A percentile compares a stretch with the other conserved stretches of the same genome.
These are phyloP conservation scores for Electrona antarctica DNA, from an alignment of 2,113 vertebrate species.

Conservation along the genomic window DNA sequence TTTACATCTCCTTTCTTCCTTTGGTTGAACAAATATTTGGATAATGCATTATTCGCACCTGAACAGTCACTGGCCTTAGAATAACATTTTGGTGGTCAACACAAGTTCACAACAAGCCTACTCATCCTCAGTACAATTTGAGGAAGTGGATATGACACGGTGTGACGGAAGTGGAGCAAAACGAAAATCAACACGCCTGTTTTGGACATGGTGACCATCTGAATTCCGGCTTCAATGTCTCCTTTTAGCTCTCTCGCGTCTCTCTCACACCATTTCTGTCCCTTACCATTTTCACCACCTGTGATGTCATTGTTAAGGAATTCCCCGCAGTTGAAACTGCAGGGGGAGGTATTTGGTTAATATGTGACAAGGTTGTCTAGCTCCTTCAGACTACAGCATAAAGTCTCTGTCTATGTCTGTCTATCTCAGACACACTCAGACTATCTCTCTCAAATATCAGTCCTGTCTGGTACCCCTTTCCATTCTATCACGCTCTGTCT, in stretches of 20 bases:
- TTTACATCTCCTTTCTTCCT: too few species aligned
- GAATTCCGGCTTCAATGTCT: not conserved
- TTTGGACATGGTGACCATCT: too few species aligned
- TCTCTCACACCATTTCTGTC: conserved; percentile 17
- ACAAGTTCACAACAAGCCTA: conserved; percentile 5
- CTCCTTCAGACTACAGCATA: not conserved
- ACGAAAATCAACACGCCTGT: conserved; percentile 31
- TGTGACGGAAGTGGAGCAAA: conserved; percentile 17
- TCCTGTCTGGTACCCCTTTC: not conserved
- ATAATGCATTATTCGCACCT: not conserved
- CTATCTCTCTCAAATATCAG: not conserved
- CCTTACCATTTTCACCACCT: conserved; percentile 28
- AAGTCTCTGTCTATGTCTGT: conserved; percentile 1
- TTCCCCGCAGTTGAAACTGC: conserved; percentile 47
- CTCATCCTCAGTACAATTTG: conserved; percentile 56
- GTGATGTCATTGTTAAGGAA: conserved; percentile 70
- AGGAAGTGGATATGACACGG: conserved; percentile 57
- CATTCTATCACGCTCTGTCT: too few species aligned
- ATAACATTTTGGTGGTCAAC: conserved; percentile 1
- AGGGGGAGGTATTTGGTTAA: conserved; percentile 58
- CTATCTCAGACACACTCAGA: conserved; percentile 2
- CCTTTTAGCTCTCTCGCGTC: conserved; percentile 5
- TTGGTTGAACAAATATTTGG: too few species aligned
- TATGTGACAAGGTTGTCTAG: conserved; percentile 34
- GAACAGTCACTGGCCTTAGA: not conserved